Evolutionary conservation across 2,888 invertebrate genomes (phyloP), one percentile per base, ranked within the genome.

Genomic region (Diarsia rubi): DNA sequence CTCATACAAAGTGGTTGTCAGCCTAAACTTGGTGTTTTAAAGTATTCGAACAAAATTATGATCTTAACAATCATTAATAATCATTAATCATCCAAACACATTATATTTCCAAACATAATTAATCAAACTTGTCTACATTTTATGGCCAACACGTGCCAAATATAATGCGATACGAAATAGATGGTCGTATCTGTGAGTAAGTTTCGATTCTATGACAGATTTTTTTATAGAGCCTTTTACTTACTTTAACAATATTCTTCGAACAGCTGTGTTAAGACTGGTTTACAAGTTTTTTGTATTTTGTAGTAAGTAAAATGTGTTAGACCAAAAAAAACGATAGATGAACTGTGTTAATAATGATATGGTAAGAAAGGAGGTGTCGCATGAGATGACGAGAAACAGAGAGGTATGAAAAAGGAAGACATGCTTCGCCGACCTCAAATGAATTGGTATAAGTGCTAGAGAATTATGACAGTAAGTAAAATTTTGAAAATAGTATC

Each of bases 181-280:
- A 27, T 47, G 47, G 68, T 59, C 62, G 47, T 69, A 66, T 71
- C 54, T 52, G 47, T 52, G 24, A 62, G 44, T 45, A 1, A 73
- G 64, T 45, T 73, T 69, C 49, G 74, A 71, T 57, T 78, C 49
- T 69, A 63, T 63, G n/a, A 66, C 57, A 71, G 31, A 75, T 73
- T 75, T 78, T 72, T 84, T 12, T 24, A 42, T 63, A 44, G 37
- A 31, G 37, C 76, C 84, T 83, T 84, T 66, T 78, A 75, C 44
- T 31, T n/a, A 49, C 47, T 27, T 16, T 49, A 45, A 69, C 70
- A 66, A 31, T 76, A 71, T 62, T 83, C 82, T 57, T 24, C 12
- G 2, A 31, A 27, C 66, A 65, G 52, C 49, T 54, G 24, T 54
- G 9, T 60, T 37, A 68, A n/a, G 19, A 12, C 14, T 44, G 14